phyloP scores from a whole-genome alignment of 2,888 invertebrate genomes.

The Hylaea fasciaria region DNA sequence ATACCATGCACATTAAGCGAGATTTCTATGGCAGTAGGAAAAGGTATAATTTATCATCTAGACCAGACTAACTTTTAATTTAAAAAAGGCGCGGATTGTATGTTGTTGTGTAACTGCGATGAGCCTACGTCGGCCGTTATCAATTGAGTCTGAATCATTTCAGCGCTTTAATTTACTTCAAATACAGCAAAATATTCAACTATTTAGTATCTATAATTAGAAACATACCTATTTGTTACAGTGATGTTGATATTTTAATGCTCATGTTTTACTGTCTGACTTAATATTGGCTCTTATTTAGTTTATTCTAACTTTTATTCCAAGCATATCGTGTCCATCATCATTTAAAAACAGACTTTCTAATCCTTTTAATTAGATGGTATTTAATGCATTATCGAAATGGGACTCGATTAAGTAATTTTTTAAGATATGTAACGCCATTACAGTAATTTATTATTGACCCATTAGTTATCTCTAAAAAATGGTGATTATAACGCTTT shows the following conservation, averaged over 20 bases:
- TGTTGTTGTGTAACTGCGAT: constrained; percentile 1
- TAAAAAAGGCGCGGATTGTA: background rate
- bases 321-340: background rate
- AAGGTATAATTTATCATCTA: too few species aligned
- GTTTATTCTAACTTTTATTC: background rate
- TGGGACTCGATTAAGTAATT: constrained; percentile 4
- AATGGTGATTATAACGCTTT: background rate
- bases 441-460: constrained; percentile 13
- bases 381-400: constrained; percentile 19
- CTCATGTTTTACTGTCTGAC: background rate
- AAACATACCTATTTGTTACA: background rate
- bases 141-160: constrained; percentile 10
- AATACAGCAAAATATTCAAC: constrained; percentile 2
- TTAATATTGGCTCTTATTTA: background rate
- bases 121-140: constrained; percentile 5
- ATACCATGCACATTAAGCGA: too few species aligned
- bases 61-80: background rate
- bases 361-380: constrained; percentile 17
- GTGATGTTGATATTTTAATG: background rate
- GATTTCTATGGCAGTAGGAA: too few species aligned
- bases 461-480: constrained; percentile 15
- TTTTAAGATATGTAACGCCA: constrained; percentile 6
- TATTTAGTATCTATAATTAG: constrained; percentile 1
- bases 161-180: background rate
- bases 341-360: constrained; percentile 4